phyloP scores from a whole-genome alignment of 2,113 vertebrate genomes.

The Sebastes fasciatus region DNA sequence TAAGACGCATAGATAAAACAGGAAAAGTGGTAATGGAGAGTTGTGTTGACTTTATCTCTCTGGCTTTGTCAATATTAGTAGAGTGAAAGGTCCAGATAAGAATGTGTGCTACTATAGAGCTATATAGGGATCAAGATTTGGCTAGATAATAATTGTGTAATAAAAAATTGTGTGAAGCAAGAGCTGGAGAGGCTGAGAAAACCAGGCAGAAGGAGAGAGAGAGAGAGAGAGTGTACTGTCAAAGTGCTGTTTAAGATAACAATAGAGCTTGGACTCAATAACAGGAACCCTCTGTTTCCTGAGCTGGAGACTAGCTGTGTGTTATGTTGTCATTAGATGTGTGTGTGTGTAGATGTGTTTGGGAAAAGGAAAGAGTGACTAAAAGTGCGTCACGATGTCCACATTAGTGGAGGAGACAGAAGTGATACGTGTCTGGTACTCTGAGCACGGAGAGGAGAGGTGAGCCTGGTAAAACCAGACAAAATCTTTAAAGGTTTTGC shows the following conservation, averaged over 20 bases:
- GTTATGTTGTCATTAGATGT: constrained; percentile 57
- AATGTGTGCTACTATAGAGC: constrained; percentile 53
- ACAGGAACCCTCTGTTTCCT: constrained; percentile 88
- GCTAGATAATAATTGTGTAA: constrained; percentile 53
- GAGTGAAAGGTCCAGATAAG: constrained; percentile 73
- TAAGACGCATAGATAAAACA: constrained; percentile 66
- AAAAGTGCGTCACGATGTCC: constrained; percentile 41
- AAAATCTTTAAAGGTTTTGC: neutral
- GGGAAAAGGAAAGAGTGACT: constrained; percentile 61
- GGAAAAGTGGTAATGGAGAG: constrained; percentile 62
- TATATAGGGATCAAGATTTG: constrained; percentile 55
- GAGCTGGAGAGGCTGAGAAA: constrained; percentile 15
- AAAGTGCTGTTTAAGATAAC: constrained; percentile 70
- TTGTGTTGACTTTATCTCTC: constrained; percentile 63
- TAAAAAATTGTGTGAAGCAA: constrained; percentile 37
- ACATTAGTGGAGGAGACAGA: constrained; percentile 13
- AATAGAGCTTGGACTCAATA: constrained; percentile 79
- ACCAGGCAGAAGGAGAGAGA: constrained; percentile 8
- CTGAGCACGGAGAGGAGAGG: neutral
- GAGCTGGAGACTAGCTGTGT: constrained; percentile 65
- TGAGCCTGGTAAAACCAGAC: neutral
- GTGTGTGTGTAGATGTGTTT: constrained; percentile 38
- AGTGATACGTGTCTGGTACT: neutral
- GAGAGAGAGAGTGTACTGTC: constrained; percentile 6
- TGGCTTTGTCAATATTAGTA: constrained; percentile 73